Evolutionary conservation across 2,888 invertebrate genomes (phyloP), one percentile per base, ranked within the genome.

Genomic region (Invenusta paracnida): DNA sequence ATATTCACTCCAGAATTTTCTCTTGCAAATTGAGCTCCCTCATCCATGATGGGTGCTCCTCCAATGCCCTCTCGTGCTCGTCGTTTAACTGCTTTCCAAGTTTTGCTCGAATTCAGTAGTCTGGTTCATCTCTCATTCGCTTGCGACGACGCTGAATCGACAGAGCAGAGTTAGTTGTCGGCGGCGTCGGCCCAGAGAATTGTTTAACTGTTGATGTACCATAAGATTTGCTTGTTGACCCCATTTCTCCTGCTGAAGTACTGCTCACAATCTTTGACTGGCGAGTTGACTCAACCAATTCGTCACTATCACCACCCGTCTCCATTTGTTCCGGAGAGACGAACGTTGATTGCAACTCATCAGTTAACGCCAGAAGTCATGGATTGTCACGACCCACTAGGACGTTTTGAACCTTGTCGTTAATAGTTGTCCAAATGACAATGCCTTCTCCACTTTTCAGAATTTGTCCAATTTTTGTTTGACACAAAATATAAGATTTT

Each of bases 1-100:
- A 73, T 73, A 73, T 73, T 73, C 25, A 2, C 23, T 73, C 17
- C 5, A 73, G 73, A 73, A 73, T 73, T 73, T 73, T 73, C 23
- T 73, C 73, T 23, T 73, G 73, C 73, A 25, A 73, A 73, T 25
- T 73, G 73, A 73, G 73, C 73, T 13, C 73, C 73, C 73, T 73
- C 73, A 73, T 73, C 73, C 23, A 13, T 73, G 48, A 5, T 11
- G 5, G 5, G 48, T 48, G 48, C 48, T 48, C 48, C 48, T 48
- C 48, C 48, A 48, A 17, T 48, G 17, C 48, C 48, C 48, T 11
- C 48, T 48, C 17, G 48, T 48, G 48, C 48, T 48, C 48, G 48
- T 5, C 48, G 5, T 48, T 48, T 48, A 48, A 48, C 5, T 48
- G 73, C 25, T 73, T 73, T 73, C 73, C 11, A 73, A 25, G 17